A percentile compares a stretch with the other conserved stretches of the same genome.
Evolutionary conservation across 2,888 invertebrate genomes (phyloP).

Genomic region (Scelioninae gen. 1): DNA sequence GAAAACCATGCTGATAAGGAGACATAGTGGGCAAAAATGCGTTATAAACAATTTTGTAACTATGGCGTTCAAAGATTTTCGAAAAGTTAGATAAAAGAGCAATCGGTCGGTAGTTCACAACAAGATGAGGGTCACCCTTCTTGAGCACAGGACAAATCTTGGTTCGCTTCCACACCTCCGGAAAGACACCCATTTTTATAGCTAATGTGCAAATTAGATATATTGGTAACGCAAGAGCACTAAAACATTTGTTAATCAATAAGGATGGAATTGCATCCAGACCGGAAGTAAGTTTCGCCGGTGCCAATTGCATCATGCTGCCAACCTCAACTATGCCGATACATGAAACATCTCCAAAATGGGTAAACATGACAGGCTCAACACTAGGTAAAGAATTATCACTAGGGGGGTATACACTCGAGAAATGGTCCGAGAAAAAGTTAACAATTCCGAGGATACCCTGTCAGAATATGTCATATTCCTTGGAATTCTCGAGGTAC

Average conservation of each 20-base stretch:
- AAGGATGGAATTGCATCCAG: slow-evolving; percentile 2
- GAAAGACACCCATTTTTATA: slow-evolving; percentile 1
- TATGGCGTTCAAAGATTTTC: not conserved
- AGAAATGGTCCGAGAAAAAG: no score
- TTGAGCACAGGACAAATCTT: slow-evolving; percentile 8
- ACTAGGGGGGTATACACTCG: no score
- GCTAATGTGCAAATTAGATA: not conserved
- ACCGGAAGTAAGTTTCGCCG: slow-evolving; percentile 9
- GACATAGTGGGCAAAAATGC: not conserved
- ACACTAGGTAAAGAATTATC: no score
- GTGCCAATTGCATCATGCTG: no score
- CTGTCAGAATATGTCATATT: no score
- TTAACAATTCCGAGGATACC: no score
- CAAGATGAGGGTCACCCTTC: not conserved
- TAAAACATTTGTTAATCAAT: not conserved
- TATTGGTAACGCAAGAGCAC: not conserved
- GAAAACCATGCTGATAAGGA: not conserved
- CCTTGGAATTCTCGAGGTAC: no score
- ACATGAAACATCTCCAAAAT: no score
- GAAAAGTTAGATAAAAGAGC: slow-evolving; percentile 8
- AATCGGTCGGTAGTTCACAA: slow-evolving; percentile 19
- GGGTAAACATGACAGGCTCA: no score
- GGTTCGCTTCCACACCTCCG: not conserved
- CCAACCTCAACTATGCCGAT: no score
- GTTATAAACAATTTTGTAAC: not conserved